Evolutionary conservation across 1,140 invertebrate genomes (phyloP), one percentile per base, ranked within the genome.

Genomic region (Lepidotrigona ventralis): DNA sequence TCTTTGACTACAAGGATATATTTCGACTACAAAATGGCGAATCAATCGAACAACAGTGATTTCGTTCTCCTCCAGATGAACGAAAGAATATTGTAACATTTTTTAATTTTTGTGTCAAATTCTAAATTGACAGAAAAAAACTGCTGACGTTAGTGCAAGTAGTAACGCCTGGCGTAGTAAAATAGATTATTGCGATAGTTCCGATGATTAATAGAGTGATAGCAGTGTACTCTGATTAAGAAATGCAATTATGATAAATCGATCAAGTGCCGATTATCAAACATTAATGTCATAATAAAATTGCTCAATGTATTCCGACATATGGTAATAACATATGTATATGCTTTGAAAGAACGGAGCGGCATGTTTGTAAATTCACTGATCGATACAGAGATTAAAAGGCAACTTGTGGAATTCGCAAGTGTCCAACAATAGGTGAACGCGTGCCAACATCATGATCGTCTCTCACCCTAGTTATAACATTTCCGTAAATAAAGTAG

Each of bases 341-440:
- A 46, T 9, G 54, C 2, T 46, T 23, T 21, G 54, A 74, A 39
- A 8, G 53, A 54, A 53, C 71, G 63, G n/a, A n/a, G 12, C 26
- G 53, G 72, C 5, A 3, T 26, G 6, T 70, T 51, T 70, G 69
- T 8, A 19, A 26, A 15, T n/a, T 63, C 39, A 14, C 39, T n/a
- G 21, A 79, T 79, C 51, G 51, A 58, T 70, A 15, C 4, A 33
- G 4, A 58, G 17, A 58, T 53, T 66, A 19, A 51, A 19, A 51
- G 60, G n/a, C 54, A 58, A 76, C 51, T 70, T 39, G 70, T 73
- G 69, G 56, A 58, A 81, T 75, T 81, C 58, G 58, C 56, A 23
- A 53, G 17, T 81, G 79, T 73, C 70, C 5, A 46, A 26, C 15
- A 33, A 46, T 72, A 29, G 53, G 23, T 11, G n/a, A 71, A 71